Evolutionary conservation across 2,888 invertebrate species (phyloP).

Genomic region (Drosophila neotestacea): DNA sequence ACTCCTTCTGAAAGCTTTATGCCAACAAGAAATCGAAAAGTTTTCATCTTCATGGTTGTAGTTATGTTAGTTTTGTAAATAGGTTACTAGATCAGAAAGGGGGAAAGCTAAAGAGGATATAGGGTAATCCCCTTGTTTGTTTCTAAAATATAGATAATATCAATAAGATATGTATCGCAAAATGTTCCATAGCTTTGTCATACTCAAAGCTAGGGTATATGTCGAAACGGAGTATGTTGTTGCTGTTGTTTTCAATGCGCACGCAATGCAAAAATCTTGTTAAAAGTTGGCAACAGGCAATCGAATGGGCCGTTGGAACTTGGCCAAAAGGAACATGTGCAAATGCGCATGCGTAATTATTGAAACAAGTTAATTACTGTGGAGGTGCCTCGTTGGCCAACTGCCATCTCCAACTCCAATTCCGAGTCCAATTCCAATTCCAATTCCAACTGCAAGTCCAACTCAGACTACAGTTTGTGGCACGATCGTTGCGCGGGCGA

Average conservation of each 20-base stretch:
- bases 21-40: no score
- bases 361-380: constrained; percentile 82
- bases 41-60: no score
- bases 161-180: background rate
- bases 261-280: constrained; percentile 83
- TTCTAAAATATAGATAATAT: no score
- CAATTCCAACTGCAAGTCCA: constrained; percentile 5
- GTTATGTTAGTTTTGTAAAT: no score
- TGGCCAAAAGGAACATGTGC: constrained; percentile 68
- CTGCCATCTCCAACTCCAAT: constrained; percentile 28
- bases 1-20: no score
- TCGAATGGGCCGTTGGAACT: constrained; percentile 41
- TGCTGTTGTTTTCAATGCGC: constrained; percentile 52
- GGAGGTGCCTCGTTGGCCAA: constrained; percentile 63
- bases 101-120: no score
- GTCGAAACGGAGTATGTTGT: constrained; percentile 37
- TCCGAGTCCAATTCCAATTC: constrained; percentile 1
- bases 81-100: no score
- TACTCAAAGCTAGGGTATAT: constrained; percentile 30
- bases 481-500: constrained; percentile 50
- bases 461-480: constrained; percentile 3
- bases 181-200: background rate
- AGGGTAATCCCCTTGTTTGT: no score
- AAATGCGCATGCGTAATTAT: constrained; percentile 82
- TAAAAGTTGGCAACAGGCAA: constrained; percentile 54